Percentiles rank a stretch among this genome's conserved stretches.
phyloP scores from a whole-genome alignment of 2,888 invertebrate genomes.

The Oscheius sp. region DNA sequence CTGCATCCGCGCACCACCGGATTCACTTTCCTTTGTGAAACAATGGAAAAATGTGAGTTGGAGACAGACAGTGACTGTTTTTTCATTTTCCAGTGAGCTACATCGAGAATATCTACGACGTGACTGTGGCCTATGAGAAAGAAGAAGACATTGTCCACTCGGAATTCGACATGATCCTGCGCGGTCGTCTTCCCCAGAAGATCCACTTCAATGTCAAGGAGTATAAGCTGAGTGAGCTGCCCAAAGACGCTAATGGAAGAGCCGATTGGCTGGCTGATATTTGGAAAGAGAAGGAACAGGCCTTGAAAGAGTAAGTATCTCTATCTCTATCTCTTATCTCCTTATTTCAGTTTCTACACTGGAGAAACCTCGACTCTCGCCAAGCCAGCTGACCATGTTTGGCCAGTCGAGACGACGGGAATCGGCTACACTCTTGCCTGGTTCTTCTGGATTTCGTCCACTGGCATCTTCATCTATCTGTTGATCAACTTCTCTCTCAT shows the following conservation, averaged over 20 bases:
- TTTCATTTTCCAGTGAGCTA: constrained; percentile 76
- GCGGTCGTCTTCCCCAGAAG: constrained; percentile 81
- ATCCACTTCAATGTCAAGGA: constrained; percentile 53
- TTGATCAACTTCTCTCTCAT: constrained; percentile 42
- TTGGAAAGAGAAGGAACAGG: constrained; percentile 75
- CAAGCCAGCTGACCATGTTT: constrained; percentile 38
- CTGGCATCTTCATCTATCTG: constrained; percentile 58
- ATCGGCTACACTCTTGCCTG: constrained; percentile 59
- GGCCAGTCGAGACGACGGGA: constrained; percentile 47
- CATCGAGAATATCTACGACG: constrained; percentile 85
- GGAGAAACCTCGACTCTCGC: constrained; percentile 42
- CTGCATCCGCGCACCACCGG: constrained; percentile 89
- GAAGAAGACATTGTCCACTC: constrained; percentile 81
- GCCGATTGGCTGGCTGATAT: constrained; percentile 73
- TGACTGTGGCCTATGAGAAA: constrained; percentile 82
- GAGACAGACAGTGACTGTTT: not conserved
- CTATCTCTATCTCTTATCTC: not conserved
- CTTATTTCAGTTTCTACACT: constrained; percentile 36
- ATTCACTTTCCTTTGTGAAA: constrained; percentile 76
- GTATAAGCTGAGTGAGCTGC: constrained; percentile 44
- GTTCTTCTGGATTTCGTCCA: constrained; percentile 60
- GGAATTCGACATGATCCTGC: constrained; percentile 80
- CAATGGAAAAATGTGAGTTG: constrained; percentile 76
- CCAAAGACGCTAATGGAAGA: constrained; percentile 44
- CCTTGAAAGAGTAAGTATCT: constrained; percentile 51